Conservation (phyloP, 1,140 invertebrate genomes). For the Harpegnathos saltator region DNA sequence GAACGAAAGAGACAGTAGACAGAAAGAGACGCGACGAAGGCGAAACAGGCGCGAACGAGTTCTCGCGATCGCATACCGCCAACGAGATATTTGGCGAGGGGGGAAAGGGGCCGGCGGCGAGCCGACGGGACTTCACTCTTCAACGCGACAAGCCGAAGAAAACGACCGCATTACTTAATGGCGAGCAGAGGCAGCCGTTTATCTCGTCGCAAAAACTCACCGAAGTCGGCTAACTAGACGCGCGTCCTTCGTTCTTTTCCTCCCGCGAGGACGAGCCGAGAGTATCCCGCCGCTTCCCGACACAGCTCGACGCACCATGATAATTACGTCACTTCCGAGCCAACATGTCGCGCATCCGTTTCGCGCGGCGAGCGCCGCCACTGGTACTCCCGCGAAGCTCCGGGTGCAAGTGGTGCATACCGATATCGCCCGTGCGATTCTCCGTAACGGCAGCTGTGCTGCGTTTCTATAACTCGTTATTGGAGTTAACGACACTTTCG, state of each 20-base stretch:
- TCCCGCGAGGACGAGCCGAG: not conserved
- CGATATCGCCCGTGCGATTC: not conserved
- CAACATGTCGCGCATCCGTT: not conserved
- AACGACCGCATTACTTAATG: slow-evolving; percentile 82
- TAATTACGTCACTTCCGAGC: slow-evolving; percentile 75
- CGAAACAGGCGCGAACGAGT: slow-evolving; percentile 64
- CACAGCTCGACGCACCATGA: slow-evolving; percentile 59
- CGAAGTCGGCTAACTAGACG: not conserved
- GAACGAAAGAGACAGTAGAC: no score
- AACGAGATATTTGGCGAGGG: slow-evolving; percentile 2
- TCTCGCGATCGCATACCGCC: slow-evolving; percentile 61
- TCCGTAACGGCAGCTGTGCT: not conserved
- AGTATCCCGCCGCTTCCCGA: slow-evolving; percentile 14
- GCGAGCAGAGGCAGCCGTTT: slow-evolving; percentile 74
- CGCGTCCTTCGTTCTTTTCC: not conserved
- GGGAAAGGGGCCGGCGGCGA: no score
- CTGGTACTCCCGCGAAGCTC: slow-evolving; percentile 14
- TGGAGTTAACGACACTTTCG: no score
- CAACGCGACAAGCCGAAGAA: slow-evolving; percentile 79
- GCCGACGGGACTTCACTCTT: slow-evolving; percentile 53
- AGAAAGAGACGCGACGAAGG: slow-evolving; percentile 32
- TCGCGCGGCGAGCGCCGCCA: not conserved
- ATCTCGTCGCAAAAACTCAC: slow-evolving; percentile 67
- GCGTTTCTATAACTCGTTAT: no score
- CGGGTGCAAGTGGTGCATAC: no score